Evolutionary conservation across 2,888 invertebrate genomes (phyloP), one percentile per base, ranked within the genome.

Genomic region (Xiphydria camelus): DNA sequence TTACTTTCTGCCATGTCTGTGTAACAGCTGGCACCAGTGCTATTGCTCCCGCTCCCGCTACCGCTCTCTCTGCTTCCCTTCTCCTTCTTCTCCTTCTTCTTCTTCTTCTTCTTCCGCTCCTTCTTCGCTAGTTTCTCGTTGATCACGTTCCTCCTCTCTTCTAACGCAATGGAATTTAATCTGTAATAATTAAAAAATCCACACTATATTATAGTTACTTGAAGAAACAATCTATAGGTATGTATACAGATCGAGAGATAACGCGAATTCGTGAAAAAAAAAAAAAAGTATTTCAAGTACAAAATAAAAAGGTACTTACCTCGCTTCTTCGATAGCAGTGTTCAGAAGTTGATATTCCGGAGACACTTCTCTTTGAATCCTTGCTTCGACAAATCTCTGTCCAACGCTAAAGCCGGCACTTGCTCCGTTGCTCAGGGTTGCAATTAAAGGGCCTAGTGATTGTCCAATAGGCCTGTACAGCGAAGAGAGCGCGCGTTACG

Each of bases 61-160:
- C 66, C 66, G 51, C 68, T 70, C 41, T 64, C 69, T 26, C 57
- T 60, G 41, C 54, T 56, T 20, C 57, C 67, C 58, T 66, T 70
- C 23, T 77, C 79, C 53, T 77, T 77, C 49, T 79, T 78, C 48
- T 80, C 79, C 70, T 83, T 84, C 78, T 82, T 83, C 75, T 82
- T 83, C 79, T 87, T 88, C 67, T 88, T 86, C 68, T 82, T 83
- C 73, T 85, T 86, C n/a, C 84, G 79, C 66, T 89, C 86, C 67
- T 85, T 85, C 66, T 84, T 84, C 46, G 85, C 86, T 64, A 88
- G 74, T 76, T 89, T 89, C 64, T 88, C 88, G 62, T 84, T 85
- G 48, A 87, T 78, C 47, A 83, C 80, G 78, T 80, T 83, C 47
- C 89, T 81, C 37, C 85, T 82, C 75, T 85, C 83, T 64, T 85